These are phyloP conservation scores for Iphiclides podalirius DNA, from an alignment of 2,888 invertebrate genomes.

Conservation along the genomic window DNA sequence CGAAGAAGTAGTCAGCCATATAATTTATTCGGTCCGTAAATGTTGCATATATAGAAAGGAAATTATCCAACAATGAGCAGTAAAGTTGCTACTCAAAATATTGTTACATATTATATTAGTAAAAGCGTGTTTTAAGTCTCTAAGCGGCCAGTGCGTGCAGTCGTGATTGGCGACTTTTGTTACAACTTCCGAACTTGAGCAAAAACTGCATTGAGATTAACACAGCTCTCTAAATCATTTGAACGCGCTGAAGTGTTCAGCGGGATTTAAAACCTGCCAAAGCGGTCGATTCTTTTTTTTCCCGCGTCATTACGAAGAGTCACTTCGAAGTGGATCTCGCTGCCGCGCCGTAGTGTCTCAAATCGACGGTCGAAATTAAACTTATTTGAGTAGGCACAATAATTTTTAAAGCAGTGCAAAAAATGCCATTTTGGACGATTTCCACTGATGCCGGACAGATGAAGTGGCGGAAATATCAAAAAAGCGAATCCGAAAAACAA, in stretches of 20 bases:
- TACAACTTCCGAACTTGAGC: no score
- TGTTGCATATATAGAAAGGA: no score
- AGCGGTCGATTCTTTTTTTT: slow-evolving; percentile 2
- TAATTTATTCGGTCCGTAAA: no score
- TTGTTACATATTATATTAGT: no score
- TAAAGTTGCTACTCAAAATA: no score
- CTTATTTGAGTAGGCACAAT: neutral
- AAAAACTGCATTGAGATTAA: no score
- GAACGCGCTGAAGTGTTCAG: slow-evolving; percentile 1
- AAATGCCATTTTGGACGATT: neutral
- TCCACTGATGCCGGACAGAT: neutral
- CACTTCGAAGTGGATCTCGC: slow-evolving; percentile 4
- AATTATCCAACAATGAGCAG: no score
- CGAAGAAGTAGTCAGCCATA: no score
- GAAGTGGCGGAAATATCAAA: neutral
- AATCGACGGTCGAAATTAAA: neutral
- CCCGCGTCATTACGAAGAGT: slow-evolving; percentile 9
- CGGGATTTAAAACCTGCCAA: slow-evolving; percentile 6
- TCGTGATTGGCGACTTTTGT: no score
- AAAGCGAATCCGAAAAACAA: neutral
- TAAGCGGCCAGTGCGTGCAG: no score
- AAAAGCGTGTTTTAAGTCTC: no score
- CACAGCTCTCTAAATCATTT: slow-evolving; percentile 5
- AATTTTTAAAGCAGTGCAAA: neutral
- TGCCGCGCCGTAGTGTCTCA: neutral